Conservation (phyloP, 2,797 vertebrate species). For the Meda fulgida region DNA sequence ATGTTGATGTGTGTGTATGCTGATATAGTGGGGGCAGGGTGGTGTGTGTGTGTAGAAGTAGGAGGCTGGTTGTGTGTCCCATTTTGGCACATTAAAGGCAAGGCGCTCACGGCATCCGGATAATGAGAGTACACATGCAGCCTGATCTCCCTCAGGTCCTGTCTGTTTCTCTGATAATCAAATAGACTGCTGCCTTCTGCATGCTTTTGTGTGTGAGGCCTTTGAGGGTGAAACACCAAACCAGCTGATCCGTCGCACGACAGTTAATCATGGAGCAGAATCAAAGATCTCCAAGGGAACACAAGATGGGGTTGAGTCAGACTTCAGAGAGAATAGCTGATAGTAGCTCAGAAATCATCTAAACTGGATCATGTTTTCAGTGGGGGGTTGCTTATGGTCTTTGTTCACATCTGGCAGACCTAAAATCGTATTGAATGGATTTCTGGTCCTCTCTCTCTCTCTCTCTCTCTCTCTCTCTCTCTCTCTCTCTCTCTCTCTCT, state of each 20-base stretch:
- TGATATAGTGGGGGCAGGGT: slow-evolving; percentile 30
- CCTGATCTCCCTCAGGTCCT: slow-evolving; percentile 52
- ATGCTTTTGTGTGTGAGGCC: neutral
- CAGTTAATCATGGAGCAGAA: slow-evolving; percentile 68
- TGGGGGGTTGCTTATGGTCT: neutral
- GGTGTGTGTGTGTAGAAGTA: neutral
- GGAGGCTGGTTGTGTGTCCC: slow-evolving; percentile 17
- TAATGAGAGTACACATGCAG: slow-evolving; percentile 55
- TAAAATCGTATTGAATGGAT: too few relatives aligned
- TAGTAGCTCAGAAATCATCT: neutral
- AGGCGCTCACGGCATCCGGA: slow-evolving; percentile 21
- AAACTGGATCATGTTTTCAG: slow-evolving; percentile 21
- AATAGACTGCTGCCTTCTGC: slow-evolving; percentile 48
- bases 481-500: neutral
- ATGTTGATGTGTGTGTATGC: neutral
- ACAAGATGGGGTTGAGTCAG: neutral
- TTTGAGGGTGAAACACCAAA: slow-evolving; percentile 57
- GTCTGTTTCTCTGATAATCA: slow-evolving; percentile 57
- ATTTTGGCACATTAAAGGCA: slow-evolving; percentile 41
- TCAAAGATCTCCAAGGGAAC: slow-evolving; percentile 62
- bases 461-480: too few relatives aligned
- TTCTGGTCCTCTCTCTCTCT: neutral
- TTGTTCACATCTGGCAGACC: slow-evolving; percentile 12
- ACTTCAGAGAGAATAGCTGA: slow-evolving; percentile 4
- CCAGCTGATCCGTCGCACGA: slow-evolving; percentile 66